Conservation (phyloP, 2,888 invertebrate species). For the Drosophila sordidapex region DNA sequence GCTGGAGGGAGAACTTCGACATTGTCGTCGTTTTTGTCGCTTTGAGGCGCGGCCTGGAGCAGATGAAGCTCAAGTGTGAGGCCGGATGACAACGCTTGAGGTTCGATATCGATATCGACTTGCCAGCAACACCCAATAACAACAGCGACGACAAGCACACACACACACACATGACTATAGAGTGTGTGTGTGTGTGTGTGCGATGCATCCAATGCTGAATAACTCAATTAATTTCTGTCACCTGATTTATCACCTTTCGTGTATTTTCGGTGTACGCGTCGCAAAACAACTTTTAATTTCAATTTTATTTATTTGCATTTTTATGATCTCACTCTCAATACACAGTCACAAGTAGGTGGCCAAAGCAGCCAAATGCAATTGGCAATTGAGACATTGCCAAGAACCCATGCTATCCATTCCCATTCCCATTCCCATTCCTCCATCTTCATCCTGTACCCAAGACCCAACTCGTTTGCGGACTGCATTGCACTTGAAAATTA, state of each 20-base stretch:
- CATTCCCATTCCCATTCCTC: background rate
- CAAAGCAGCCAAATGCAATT: constrained; percentile 43
- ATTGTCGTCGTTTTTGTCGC: constrained; percentile 44
- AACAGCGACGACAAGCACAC: constrained; percentile 76
- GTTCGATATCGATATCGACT: constrained; percentile 67
- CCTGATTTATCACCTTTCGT: constrained; percentile 85
- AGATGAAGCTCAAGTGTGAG: constrained; percentile 65
- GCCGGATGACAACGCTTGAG: constrained; percentile 67
- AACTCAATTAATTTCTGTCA: constrained; percentile 85
- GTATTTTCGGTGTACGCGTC: constrained; percentile 76
- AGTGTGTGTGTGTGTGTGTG: constrained; percentile 30
- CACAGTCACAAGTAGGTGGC: constrained; percentile 50
- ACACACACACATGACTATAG: constrained; percentile 21
- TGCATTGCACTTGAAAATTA: constrained; percentile 65
- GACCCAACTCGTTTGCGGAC: constrained; percentile 41
- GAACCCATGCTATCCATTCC: constrained; percentile 21
- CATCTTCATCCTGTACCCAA: background rate
- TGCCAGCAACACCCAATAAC: constrained; percentile 71
- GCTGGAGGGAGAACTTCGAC: constrained; percentile 10
- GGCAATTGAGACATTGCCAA: constrained; percentile 72
- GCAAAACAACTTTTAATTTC: constrained; percentile 81
- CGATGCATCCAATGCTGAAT: constrained; percentile 77
- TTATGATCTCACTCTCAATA: constrained; percentile 49
- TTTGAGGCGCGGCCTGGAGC: constrained; percentile 64
- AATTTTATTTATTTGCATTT: constrained; percentile 76